Base-by-base conservation (phyloP, 2,113 vertebrate species). In the Rhadina sibilatrix region DNA sequence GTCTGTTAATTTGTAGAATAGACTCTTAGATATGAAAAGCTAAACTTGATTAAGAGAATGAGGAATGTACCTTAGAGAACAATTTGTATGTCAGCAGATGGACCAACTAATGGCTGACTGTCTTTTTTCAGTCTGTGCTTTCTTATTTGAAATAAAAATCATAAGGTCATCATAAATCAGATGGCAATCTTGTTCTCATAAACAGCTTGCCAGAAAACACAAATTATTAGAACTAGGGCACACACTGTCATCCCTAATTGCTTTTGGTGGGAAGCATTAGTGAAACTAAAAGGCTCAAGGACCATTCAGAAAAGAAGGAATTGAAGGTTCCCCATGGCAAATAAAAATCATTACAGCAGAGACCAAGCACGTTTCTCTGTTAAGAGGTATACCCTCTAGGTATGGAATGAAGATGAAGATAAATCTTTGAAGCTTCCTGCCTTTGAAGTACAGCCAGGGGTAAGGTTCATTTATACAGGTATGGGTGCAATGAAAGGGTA, bases 161-260 rank as follows among this genome's bases (percentile, higher is more conserved):
- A 23, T 72, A 76, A 68, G 70, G 50, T 71, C 56, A 52, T 90
- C 52, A 78, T 89, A 92, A 96, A 94, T 92, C 89, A 91, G 72
- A 87, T 53, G 44, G 52, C 53, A 87, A 10, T 89, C 44, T 83
- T 89, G 47, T 82, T 54, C 60, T 81, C 52, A 74, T 49, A 81
- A 83, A 87, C 33, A 70, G 76, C 76, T 93, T 96, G 96, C 86
- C 79, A 93, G 80, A 78, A 76, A 92, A 90, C 15, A 8, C 89
- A 96, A 88, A 95, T 94, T 92, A 93, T 59, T 35, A 59, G 76
- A 95, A 90, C 71, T 87, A 90, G 95, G 80, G 76, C 94, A 93
- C 76, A 90, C 50, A 44, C 76, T 90, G 83, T 78, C 93, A 89
- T 80, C 83, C 25, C 87, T 94, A 95, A 96, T 93, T 96, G 90